Percentiles rank a stretch among this genome's conserved stretches.
Conservation (phyloP, 2,888 invertebrate species). For the Leucoma salicis region DNA sequence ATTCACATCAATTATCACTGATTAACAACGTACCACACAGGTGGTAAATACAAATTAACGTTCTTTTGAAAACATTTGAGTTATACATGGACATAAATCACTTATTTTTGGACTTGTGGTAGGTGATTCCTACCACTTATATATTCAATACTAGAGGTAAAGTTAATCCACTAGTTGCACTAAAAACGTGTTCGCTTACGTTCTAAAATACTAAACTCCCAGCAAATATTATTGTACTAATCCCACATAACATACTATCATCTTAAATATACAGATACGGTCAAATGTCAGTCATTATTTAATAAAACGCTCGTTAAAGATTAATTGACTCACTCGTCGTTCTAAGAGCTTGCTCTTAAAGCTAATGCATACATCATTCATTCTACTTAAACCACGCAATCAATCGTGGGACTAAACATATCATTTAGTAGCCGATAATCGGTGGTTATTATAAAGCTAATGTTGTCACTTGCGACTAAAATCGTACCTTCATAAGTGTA, state of each 20-base stretch:
- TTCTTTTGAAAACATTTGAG: neutral
- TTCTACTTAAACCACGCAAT: constrained; percentile 3
- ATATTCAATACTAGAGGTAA: too few species aligned
- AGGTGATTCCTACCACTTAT: neutral
- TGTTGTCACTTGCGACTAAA: neutral
- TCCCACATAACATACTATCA: neutral
- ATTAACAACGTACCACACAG: constrained; percentile 8
- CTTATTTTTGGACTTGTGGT: neutral
- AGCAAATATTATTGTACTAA: neutral
- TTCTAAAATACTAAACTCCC: neutral
- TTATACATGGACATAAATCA: neutral
- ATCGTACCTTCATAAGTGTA: constrained; percentile 20
- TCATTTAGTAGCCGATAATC: constrained; percentile 11
- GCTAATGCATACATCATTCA: constrained; percentile 6
- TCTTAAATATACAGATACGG: constrained; percentile 3
- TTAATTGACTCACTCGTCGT: constrained; percentile 10
- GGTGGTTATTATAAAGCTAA: constrained; percentile 32
- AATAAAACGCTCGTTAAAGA: constrained; percentile 9
- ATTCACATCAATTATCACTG: constrained; percentile 17
- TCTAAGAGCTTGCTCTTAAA: constrained; percentile 2
- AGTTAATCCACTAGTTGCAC: too few species aligned
- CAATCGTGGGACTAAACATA: constrained; percentile 3
- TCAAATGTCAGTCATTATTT: constrained; percentile 14
- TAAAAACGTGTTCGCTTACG: too few species aligned
- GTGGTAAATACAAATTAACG: constrained; percentile 12